Base-by-base conservation (phyloP, 2,797 vertebrate genomes). In the Apogon talboti region DNA sequence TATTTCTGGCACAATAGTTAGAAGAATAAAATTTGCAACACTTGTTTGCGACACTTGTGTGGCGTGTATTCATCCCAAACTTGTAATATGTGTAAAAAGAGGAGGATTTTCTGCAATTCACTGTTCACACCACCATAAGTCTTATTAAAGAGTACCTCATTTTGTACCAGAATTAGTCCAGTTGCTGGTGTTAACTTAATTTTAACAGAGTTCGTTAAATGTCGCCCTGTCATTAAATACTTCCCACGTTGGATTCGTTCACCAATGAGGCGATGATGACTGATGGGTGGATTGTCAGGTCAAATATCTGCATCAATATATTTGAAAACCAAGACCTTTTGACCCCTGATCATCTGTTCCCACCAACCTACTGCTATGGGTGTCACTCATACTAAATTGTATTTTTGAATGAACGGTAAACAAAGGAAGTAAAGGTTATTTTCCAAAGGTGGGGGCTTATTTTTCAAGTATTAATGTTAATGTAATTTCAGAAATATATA, bases 301-400 rank as follows among this genome's bases (percentile, higher is more conserved):
- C 76, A 85, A 69, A 88, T 83, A 74, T 72, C 74, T 70, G 54
- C 66, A 52, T 64, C 84, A 78, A 76, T 74, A 53, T 73, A 68
- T 84, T 84, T 75, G 72, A 83, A 82, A 57, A 58, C 37, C 0
- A 30, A 28, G 37, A 59, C 68, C 78, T 62, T 79, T 55, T 78
- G 84, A 82, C 84, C 82, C 74, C 19, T 3, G 55, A 53, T 81
- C 68, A 73, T 81, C 52, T 66, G 78, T 89, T 89, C 87, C 87
- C 88, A 91, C 82, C 71, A 54, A 70, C 85, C 80, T 38, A 64
- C 77, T 33, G 78, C 70, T 60, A 35, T 1, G 3, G 37, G 53
- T 75, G 83, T 85, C 84, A 86, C 66, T 89, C 84, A 82, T 0
- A 48, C n/a, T 7, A 70, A 47, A 14, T 52, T 45, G 33, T 9